These are phyloP conservation scores for Scopus umbretta DNA, from an alignment of 2,113 vertebrate genomes.

Conservation along the genomic window DNA sequence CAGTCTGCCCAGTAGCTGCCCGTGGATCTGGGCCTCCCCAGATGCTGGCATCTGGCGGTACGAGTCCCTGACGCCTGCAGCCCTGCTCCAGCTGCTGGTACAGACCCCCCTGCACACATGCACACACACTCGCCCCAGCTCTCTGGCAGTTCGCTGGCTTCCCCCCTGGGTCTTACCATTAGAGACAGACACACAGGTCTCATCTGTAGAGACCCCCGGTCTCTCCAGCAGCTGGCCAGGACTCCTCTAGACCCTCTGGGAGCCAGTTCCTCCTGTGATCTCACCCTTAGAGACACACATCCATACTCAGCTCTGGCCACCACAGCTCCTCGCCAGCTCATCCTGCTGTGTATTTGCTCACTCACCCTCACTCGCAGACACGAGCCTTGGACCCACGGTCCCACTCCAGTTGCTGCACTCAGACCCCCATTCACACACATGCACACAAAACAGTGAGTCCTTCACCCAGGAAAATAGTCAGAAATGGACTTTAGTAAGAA, in stretches of 20 bases:
- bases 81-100: neutral
- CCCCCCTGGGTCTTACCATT: neutral
- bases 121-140: neutral
- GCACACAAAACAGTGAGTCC: neutral
- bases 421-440: neutral
- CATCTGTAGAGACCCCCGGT: accelerated
- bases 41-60: neutral
- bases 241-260: neutral
- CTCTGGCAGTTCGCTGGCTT: neutral
- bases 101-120: neutral
- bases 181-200: neutral
- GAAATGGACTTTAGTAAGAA: neutral
- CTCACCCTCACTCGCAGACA: neutral
- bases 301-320: neutral
- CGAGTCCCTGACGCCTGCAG: neutral
- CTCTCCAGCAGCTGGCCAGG: neutral
- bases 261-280: neutral
- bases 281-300: neutral
- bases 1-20: neutral
- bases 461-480: neutral
- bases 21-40: neutral
- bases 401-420: neutral
- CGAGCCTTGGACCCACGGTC: neutral
- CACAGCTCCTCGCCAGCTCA: neutral
- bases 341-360: neutral